These are phyloP conservation scores for Platycercus adscitus DNA, from an alignment of 2,113 vertebrate species.

Conservation along the genomic window DNA sequence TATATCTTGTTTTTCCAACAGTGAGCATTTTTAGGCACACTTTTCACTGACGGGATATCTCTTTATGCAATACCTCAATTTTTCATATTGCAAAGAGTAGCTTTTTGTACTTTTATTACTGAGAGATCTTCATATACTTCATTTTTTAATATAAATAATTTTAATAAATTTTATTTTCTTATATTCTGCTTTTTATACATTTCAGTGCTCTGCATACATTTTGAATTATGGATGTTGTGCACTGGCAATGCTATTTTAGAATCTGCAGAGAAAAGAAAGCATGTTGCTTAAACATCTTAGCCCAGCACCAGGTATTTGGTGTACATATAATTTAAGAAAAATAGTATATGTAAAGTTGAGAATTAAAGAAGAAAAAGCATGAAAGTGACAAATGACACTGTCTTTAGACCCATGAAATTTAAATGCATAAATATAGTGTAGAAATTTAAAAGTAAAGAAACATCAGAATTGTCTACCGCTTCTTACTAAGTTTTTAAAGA, in stretches of 20 bases:
- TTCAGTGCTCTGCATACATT: constrained; percentile 99
- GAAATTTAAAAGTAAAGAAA: constrained; percentile 81
- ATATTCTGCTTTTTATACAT: constrained; percentile 99
- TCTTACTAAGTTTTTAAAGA: constrained; percentile 88
- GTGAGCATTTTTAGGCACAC: constrained; percentile 99
- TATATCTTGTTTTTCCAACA: constrained; percentile 99
- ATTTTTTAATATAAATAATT: constrained; percentile 99
- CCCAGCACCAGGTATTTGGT: constrained; percentile 89
- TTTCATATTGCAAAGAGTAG: constrained; percentile 99
- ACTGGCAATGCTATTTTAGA: constrained; percentile 96
- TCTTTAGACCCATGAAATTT: constrained; percentile 80
- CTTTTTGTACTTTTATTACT: constrained; percentile 99
- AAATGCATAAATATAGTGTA: constrained; percentile 81
- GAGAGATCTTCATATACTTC: constrained; percentile 99
- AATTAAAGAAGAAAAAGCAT: constrained; percentile 90
- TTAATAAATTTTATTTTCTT: constrained; percentile 99
- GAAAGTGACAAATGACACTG: constrained; percentile 83
- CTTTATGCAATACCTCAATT: constrained; percentile 99
- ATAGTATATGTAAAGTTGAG: constrained; percentile 90
- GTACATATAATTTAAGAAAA: constrained; percentile 87
- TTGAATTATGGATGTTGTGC: constrained; percentile 95
- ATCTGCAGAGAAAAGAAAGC: constrained; percentile 95
- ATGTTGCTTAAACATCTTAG: constrained; percentile 88
- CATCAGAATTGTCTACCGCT: constrained; percentile 84
- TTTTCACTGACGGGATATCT: constrained; percentile 99